These are phyloP conservation scores for Nicator chloris DNA, from an alignment of 2,113 vertebrate species.

Conservation along the genomic window DNA sequence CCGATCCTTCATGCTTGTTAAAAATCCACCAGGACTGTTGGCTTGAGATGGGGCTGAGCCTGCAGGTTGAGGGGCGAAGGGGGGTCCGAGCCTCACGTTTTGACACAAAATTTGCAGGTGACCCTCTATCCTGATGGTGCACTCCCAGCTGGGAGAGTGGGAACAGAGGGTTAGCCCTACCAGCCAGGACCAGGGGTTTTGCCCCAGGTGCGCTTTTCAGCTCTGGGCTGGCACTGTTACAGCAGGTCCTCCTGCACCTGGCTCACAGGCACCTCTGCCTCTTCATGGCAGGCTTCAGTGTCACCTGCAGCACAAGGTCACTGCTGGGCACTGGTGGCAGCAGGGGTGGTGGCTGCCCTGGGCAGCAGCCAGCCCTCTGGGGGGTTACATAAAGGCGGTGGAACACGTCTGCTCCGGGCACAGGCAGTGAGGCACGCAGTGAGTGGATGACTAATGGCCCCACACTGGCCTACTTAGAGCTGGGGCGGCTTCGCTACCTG, in stretches of 20 bases:
- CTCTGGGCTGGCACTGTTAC: neutral
- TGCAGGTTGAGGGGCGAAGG: accelerated
- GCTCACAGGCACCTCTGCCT: neutral
- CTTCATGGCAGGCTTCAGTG: neutral
- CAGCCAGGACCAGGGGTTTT: neutral
- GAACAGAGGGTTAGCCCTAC: neutral
- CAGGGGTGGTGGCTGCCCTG: accelerated
- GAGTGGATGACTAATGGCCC: neutral
- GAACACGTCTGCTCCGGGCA: neutral
- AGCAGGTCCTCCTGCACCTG: neutral
- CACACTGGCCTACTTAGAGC: neutral
- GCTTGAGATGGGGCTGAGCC: neutral
- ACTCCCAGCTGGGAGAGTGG: accelerated
- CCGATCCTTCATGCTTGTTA: neutral
- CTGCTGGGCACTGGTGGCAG: accelerated
- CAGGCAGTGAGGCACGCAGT: neutral
- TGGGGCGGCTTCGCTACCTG: accelerated
- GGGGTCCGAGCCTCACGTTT: neutral
- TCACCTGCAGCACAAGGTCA: neutral
- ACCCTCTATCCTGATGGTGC: accelerated
- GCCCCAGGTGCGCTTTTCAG: neutral
- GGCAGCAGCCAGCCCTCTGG: neutral
- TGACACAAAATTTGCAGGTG: neutral
- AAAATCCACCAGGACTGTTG: neutral
- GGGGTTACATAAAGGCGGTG: neutral